phyloP scores from a whole-genome alignment of 2,888 invertebrate genomes.

The Xiphydria camelus region DNA sequence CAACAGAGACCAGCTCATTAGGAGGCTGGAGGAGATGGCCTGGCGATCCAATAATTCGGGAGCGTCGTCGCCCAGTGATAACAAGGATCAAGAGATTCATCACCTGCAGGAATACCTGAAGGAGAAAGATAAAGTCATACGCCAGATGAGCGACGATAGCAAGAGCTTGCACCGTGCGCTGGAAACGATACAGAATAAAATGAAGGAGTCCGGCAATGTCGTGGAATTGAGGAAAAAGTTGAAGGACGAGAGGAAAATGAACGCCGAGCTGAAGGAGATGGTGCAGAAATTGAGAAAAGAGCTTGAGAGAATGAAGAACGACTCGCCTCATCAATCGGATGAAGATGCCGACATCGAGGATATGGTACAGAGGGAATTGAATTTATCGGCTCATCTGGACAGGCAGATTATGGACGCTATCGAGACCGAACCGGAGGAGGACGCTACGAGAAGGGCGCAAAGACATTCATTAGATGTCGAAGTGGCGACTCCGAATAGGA shows the following conservation, averaged over 20 bases:
- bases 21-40: constrained; percentile 47
- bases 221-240: constrained; percentile 64
- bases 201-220: constrained; percentile 64
- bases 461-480: constrained; percentile 29
- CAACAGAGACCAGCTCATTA: constrained; percentile 44
- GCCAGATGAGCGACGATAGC: constrained; percentile 64
- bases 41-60: constrained; percentile 40
- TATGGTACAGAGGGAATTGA: constrained; percentile 63
- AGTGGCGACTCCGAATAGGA: constrained; percentile 28
- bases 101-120: constrained; percentile 63
- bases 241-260: constrained; percentile 61
- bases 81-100: constrained; percentile 61
- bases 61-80: constrained; percentile 38
- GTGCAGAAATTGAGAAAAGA: constrained; percentile 49
- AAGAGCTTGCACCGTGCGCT: constrained; percentile 62
- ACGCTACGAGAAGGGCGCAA: constrained; percentile 17
- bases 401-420: constrained; percentile 64
- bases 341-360: constrained; percentile 48
- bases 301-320: constrained; percentile 28
- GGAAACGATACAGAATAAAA: constrained; percentile 60
- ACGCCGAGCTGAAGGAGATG: constrained; percentile 50
- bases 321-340: constrained; percentile 27
- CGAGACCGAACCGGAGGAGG: constrained; percentile 55
- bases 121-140: constrained; percentile 64
- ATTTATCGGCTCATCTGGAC: constrained; percentile 66